Conservation (phyloP, 1,140 invertebrate species). For the Galendromus occidentalis region DNA sequence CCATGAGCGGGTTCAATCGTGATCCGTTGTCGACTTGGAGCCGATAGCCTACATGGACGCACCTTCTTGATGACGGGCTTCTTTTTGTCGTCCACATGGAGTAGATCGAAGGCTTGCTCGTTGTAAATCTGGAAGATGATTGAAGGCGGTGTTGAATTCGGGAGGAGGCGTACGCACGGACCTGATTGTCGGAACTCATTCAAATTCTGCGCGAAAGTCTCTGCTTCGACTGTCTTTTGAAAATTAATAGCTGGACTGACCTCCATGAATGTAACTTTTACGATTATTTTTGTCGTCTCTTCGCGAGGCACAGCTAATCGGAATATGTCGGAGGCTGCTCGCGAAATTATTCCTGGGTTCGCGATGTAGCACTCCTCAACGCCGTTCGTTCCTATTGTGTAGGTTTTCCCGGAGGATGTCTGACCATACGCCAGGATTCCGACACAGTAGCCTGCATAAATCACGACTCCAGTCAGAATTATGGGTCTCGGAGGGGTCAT, state of each 20-base stretch:
- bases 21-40: too few relatives aligned
- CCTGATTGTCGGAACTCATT: too few relatives aligned
- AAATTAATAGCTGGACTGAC: too few relatives aligned
- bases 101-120: background rate
- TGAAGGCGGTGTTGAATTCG: background rate
- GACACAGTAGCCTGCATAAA: background rate
- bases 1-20: too few relatives aligned
- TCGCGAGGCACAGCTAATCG: background rate
- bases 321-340: background rate
- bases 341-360: background rate
- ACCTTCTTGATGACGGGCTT: background rate
- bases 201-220: too few relatives aligned
- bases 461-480: too few relatives aligned
- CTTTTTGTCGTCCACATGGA: background rate
- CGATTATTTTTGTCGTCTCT: background rate
- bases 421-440: conserved; percentile 69
- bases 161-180: too few relatives aligned
- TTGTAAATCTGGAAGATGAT: background rate
- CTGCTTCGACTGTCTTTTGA: too few relatives aligned
- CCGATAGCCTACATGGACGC: too few relatives aligned
- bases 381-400: conserved; percentile 31
- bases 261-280: conserved; percentile 7
- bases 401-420: conserved; percentile 49
- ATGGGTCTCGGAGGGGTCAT: too few relatives aligned
- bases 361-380: background rate